These are phyloP conservation scores for Chamaedrilus cognettii DNA, from an alignment of 2,888 invertebrate species.

Conservation along the genomic window DNA sequence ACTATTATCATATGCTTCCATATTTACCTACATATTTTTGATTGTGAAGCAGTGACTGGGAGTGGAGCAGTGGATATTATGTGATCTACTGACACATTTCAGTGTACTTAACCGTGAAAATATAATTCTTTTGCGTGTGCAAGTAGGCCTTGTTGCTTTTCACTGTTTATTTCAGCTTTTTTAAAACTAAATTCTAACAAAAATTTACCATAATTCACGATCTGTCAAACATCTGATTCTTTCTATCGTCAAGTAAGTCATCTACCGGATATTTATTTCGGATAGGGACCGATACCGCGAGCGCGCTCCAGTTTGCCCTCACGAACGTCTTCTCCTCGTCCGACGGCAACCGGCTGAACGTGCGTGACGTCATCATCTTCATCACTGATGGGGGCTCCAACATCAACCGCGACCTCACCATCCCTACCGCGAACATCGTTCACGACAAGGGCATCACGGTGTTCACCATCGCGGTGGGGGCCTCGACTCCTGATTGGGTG, in stretches of 20 bases:
- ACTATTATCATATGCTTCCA: too few relatives aligned
- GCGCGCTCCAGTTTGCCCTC: constrained; percentile 16
- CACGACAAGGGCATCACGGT: constrained; percentile 41
- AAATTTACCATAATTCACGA: too few relatives aligned
- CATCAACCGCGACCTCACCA: constrained; percentile 15
- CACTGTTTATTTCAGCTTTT: too few relatives aligned
- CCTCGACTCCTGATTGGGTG: constrained; percentile 33
- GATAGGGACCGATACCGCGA: constrained; percentile 22
- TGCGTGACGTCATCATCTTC: constrained; percentile 36
- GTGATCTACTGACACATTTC: too few relatives aligned
- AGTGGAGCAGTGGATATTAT: too few relatives aligned
- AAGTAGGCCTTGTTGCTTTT: too few relatives aligned
- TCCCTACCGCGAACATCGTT: constrained; percentile 42
- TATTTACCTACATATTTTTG: too few relatives aligned
- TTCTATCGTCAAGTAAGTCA: not conserved
- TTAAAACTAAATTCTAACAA: too few relatives aligned
- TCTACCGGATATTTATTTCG: not conserved
- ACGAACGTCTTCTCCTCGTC: constrained; percentile 8
- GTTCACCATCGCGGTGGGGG: constrained; percentile 47
- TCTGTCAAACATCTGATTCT: too few relatives aligned
- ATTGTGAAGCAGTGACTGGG: too few relatives aligned
- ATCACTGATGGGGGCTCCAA: constrained; percentile 34
- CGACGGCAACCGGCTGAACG: constrained; percentile 27
- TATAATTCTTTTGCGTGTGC: too few relatives aligned
- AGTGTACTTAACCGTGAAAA: too few relatives aligned